Conservation (phyloP, 2,888 invertebrate genomes). For the Caenorhabditis wallacei region DNA sequence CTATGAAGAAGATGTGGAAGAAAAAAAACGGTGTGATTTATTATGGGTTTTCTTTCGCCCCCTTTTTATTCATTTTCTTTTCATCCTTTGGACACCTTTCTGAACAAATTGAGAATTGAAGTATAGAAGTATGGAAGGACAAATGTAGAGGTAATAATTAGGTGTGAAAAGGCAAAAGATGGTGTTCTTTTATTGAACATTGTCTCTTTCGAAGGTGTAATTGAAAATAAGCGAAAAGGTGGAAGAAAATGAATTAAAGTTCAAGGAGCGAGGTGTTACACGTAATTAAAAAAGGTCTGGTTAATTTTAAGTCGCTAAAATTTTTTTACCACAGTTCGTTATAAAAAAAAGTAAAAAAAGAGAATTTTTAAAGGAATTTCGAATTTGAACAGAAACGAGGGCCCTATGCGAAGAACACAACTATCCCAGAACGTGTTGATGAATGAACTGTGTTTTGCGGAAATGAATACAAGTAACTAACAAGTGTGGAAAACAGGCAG, state of each 20-base stretch:
- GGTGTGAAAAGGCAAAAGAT: constrained; percentile 15
- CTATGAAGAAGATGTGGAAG: constrained; percentile 11
- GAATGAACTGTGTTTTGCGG: neutral
- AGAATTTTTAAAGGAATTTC: too few species aligned
- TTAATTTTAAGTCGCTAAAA: too few species aligned
- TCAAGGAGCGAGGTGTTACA: neutral
- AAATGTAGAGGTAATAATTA: constrained; percentile 37
- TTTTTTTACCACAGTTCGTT: too few species aligned
- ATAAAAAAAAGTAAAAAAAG: too few species aligned
- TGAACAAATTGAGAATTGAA: constrained; percentile 12
- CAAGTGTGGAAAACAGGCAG: constrained; percentile 36
- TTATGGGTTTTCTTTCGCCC: constrained; percentile 44
- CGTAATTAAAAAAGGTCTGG: too few species aligned
- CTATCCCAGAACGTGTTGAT: neutral
- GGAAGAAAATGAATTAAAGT: neutral
- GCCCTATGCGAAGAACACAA: too few species aligned
- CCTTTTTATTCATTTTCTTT: constrained; percentile 11
- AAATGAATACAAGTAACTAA: constrained; percentile 19
- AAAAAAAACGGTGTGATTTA: constrained; percentile 39
- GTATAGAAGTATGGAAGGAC: constrained; percentile 18
- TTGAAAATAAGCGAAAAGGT: constrained; percentile 3
- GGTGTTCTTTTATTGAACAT: constrained; percentile 1
- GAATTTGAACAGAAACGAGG: too few species aligned
- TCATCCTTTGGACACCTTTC: neutral
- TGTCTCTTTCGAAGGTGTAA: neutral